Evolutionary conservation across 2,888 invertebrate genomes (phyloP).

Genomic region (Cosmia trapezina): DNA sequence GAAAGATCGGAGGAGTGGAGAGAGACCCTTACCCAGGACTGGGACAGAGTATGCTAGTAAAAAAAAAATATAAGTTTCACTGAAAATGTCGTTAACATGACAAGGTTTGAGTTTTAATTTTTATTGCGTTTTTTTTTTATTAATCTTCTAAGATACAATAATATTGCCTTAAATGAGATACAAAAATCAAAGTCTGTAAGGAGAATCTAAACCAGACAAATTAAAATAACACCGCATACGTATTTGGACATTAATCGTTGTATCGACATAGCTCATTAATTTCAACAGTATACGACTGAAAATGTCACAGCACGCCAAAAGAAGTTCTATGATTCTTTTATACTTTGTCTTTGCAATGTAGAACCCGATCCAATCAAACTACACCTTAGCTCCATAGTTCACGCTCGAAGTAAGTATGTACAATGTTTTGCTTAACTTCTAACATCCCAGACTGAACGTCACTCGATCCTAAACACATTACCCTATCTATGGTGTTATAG

Average conservation of each 20-base stretch:
- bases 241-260: constrained; percentile 82
- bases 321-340: constrained; percentile 17
- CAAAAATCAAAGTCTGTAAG: constrained; percentile 43
- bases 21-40: neutral
- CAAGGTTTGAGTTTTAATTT: neutral
- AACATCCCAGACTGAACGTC: constrained; percentile 57
- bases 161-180: constrained; percentile 4
- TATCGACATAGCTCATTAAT: constrained; percentile 84
- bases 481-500: constrained; percentile 87
- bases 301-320: constrained; percentile 37
- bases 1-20: neutral
- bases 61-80: neutral
- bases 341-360: constrained; percentile 55
- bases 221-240: constrained; percentile 66
- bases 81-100: neutral
- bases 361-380: constrained; percentile 39
- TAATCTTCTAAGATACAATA: neutral
- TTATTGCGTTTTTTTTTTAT: neutral
- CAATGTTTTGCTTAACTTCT: constrained; percentile 64
- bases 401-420: constrained; percentile 66
- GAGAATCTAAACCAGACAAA: constrained; percentile 51
- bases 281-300: constrained; percentile 64
- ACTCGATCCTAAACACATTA: constrained; percentile 72
- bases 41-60: neutral
- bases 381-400: constrained; percentile 62